Evolutionary conservation across 1,140 invertebrate genomes (phyloP), one percentile per base, ranked within the genome.

Genomic region (Ctenoplectra terminalis): DNA sequence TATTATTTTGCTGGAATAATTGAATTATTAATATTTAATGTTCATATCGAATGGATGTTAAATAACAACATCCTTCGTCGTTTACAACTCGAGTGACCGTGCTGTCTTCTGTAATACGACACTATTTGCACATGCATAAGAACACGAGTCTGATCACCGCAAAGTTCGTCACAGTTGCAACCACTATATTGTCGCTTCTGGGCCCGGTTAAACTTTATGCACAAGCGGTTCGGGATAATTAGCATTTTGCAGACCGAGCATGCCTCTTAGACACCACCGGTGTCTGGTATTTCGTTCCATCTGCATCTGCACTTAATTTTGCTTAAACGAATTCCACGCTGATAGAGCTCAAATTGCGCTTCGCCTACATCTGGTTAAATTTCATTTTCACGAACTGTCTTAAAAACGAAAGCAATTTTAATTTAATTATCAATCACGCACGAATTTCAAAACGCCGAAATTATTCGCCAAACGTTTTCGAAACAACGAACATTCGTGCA

Each of bases 151-250:
- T 29, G 48, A 52, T 31, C 34, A 63, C 64, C 37, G 37, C 60
- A 54, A n/a, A 46, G 56, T 43, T 81, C 26, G 71, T 74, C 60
- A 46, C 46, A 9, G 46, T 79, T 61, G 50, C 78, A n/a, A 60
- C n/a, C 29, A 46, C 5, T 26, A 23, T 43, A 50, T 48, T 37
- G 43, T 40, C 34, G 31, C n/a, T 26, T 40, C 6, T 43, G 60
- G 34, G 11, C 56, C 34, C 20, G 37, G 58, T 63, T 58, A 48
- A 60, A 66, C 20, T 50, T 71, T 40, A n/a, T 20, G 20, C 31
- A 20, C 26, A 0, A 13, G 3, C 17, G 8, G 50, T 48, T 29
- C 40, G 2, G 2, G 6, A 17, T 52, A 61, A 60, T 61, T 43
- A 48, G 15, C 34, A 43, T 52, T 70, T 54, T 31, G 37, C 26